phyloP scores from a whole-genome alignment of 2,113 vertebrate genomes.

The Microcebus lehilahytsara region DNA sequence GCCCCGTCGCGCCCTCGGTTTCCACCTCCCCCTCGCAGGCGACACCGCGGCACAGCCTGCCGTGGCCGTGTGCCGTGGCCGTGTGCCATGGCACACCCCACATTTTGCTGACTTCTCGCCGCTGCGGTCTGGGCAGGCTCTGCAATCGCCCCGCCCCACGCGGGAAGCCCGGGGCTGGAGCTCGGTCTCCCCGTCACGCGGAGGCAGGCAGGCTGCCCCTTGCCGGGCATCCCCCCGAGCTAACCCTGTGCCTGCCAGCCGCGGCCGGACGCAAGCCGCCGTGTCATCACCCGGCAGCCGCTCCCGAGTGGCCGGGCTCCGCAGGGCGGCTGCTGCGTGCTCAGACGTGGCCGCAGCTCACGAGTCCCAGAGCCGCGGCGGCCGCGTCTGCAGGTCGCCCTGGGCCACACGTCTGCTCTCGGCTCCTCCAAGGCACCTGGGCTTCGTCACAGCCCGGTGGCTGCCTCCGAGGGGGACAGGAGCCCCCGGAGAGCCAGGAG shows the following conservation, averaged over 20 bases:
- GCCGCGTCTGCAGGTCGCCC: too few species aligned
- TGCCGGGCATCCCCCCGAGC: rapidly evolving
- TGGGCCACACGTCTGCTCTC: rapidly evolving
- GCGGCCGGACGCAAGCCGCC: rapidly evolving
- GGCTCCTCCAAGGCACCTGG: rapidly evolving
- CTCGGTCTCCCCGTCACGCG: not conserved
- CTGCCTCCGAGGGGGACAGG: too few species aligned
- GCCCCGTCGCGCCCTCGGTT: rapidly evolving
- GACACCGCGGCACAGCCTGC: rapidly evolving
- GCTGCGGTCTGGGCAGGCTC: not conserved
- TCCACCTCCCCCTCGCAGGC: rapidly evolving
- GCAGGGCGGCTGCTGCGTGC: not conserved
- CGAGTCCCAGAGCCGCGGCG: too few species aligned
- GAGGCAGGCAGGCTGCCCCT: rapidly evolving
- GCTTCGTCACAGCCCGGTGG: rapidly evolving
- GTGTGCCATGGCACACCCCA: too few species aligned
- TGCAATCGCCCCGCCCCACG: rapidly evolving
- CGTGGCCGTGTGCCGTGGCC: rapidly evolving
- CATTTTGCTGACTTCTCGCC: rapidly evolving
- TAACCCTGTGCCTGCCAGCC: not conserved
- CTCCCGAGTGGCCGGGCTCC: not conserved
- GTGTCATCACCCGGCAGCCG: not conserved
- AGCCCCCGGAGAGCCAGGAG: not conserved
- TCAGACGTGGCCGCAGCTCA: too few species aligned
- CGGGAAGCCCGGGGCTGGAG: not conserved